phyloP scores from a whole-genome alignment of 2,797 vertebrate species.

The Platalea minor region DNA sequence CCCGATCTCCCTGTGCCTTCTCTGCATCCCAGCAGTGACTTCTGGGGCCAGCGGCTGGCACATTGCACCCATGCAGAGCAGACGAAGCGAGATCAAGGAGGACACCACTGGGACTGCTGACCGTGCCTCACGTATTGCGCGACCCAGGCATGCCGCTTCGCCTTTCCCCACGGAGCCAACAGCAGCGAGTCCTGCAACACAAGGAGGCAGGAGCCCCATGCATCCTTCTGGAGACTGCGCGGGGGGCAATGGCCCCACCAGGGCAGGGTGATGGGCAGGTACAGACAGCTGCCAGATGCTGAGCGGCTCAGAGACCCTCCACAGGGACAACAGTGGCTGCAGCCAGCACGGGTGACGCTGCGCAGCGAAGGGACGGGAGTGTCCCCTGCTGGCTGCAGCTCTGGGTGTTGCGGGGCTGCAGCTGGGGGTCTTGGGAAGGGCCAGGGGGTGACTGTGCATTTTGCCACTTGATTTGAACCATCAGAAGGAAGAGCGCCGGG shows the following conservation, averaged over 20 bases:
- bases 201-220: background rate
- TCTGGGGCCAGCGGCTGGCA: background rate
- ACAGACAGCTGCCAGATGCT: background rate
- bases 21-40: background rate
- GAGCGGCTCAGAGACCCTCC: background rate
- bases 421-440: fast-evolving
- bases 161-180: fast-evolving
- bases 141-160: fast-evolving
- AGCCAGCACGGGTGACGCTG: background rate
- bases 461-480: background rate
- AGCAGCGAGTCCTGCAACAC: background rate
- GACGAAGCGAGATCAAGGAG: background rate
- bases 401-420: background rate
- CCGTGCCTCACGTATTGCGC: fast-evolving
- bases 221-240: fast-evolving
- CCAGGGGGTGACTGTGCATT: background rate
- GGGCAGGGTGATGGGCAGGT: background rate
- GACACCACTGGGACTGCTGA: fast-evolving
- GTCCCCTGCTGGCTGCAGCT: constrained; percentile 37
- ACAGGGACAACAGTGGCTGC: background rate
- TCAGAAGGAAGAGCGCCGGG: background rate
- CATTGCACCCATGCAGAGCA: background rate
- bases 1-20: background rate
- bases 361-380: background rate
- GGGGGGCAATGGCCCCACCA: fast-evolving